These are phyloP conservation scores for Oceanites oceanicus DNA, from an alignment of 2,113 vertebrate species.

Conservation along the genomic window DNA sequence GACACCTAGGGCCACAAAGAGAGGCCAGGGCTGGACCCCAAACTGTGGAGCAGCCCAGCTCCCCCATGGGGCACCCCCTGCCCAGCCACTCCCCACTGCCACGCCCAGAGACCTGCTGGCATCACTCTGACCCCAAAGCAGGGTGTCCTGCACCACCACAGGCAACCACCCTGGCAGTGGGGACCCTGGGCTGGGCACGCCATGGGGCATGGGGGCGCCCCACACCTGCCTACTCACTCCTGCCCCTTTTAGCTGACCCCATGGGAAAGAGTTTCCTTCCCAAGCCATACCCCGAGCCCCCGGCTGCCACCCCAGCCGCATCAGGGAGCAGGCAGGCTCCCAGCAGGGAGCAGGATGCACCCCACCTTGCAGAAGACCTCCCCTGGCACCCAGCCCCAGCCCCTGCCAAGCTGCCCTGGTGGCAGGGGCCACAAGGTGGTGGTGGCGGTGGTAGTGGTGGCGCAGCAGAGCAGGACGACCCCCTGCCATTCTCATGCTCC, in stretches of 20 bases:
- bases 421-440: background rate
- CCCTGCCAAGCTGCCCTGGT: background rate
- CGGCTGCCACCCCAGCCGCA: fast-evolving
- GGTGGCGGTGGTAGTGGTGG: background rate
- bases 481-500: background rate
- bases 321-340: background rate
- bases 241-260: background rate
- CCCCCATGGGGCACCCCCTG: too few species aligned
- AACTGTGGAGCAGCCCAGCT: background rate
- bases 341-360: background rate
- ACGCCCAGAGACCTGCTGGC: background rate
- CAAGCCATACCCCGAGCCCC: background rate
- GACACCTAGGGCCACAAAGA: background rate
- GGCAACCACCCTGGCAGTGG: background rate
- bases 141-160: background rate
- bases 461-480: background rate
- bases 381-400: background rate
- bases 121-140: background rate
- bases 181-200: too few species aligned
- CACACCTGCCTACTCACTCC: background rate
- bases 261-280: background rate
- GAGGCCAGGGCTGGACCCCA: background rate
- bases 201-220: background rate
- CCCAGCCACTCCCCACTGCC: background rate
- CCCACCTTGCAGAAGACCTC: background rate